These are phyloP conservation scores for Tyrannus savana DNA, from an alignment of 2,113 vertebrate species.

Conservation along the genomic window DNA sequence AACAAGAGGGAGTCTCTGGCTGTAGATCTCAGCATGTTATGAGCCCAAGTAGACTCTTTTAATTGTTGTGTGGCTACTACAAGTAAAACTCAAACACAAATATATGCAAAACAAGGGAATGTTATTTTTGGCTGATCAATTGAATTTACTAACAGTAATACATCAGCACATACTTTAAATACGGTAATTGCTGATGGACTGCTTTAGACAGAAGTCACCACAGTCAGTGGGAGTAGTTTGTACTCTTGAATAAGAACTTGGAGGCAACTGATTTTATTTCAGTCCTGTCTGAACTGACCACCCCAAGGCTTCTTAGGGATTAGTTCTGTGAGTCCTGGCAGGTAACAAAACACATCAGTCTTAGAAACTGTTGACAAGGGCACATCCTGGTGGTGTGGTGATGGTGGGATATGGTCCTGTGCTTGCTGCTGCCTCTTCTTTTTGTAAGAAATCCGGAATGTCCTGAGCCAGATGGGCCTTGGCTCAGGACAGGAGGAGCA, in stretches of 20 bases:
- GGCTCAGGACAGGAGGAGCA: background rate
- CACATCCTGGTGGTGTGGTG: rapidly evolving
- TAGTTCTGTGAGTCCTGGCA: background rate
- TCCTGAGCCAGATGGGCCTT: background rate
- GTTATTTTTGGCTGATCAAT: background rate
- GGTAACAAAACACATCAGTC: background rate
- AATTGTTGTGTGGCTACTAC: background rate
- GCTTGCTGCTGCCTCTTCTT: background rate
- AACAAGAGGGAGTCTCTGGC: background rate
- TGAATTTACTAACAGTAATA: background rate
- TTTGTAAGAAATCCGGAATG: background rate
- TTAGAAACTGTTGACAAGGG: background rate
- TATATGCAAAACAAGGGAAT: background rate
- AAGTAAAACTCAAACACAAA: background rate
- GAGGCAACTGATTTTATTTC: background rate
- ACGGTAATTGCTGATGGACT: background rate
- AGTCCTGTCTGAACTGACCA: background rate
- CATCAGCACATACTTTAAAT: background rate
- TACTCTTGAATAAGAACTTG: background rate
- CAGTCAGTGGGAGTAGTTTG: background rate
- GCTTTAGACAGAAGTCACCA: background rate
- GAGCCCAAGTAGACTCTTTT: background rate
- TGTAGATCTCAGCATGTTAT: background rate
- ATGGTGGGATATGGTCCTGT: too few relatives aligned
- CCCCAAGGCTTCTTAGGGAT: background rate